Evolutionary conservation across 2,888 invertebrate species (phyloP).

Genomic region (Pardosa pseudoannulata): DNA sequence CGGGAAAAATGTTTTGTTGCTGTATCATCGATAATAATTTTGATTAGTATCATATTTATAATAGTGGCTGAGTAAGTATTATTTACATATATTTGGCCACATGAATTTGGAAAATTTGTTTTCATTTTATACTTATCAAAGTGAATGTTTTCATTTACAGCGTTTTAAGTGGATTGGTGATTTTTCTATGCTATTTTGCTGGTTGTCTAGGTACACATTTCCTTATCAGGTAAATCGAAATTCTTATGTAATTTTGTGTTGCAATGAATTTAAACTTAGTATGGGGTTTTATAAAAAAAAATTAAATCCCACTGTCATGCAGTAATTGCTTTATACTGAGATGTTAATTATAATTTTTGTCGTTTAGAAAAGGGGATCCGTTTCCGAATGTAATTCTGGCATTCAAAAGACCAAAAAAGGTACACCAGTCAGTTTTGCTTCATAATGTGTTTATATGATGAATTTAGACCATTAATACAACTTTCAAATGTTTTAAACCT

Average conservation of each 20-base stretch:
- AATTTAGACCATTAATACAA: no score
- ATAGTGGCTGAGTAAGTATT: slow-evolving; percentile 16
- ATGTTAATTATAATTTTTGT: not conserved
- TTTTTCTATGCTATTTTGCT: slow-evolving; percentile 40
- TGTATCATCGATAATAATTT: slow-evolving; percentile 30
- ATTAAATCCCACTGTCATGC: no score
- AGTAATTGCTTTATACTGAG: no score
- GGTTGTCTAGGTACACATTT: slow-evolving; percentile 57
- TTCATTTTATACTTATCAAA: not conserved
- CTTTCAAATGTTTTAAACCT: no score
- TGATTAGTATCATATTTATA: slow-evolving; percentile 23
- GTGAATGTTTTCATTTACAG: slow-evolving; percentile 16
- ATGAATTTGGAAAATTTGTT: not conserved
- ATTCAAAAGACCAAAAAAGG: slow-evolving; percentile 54
- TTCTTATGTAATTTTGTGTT: no score
- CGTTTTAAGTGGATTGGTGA: slow-evolving; percentile 36
- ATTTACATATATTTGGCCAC: not conserved
- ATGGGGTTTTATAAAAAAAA: no score
- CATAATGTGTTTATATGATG: no score
- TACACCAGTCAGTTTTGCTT: no score
- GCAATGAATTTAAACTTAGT: no score
- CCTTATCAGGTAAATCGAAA: slow-evolving; percentile 33
- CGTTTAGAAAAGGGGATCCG: slow-evolving; percentile 41
- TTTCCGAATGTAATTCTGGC: slow-evolving; percentile 54
- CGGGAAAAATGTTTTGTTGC: slow-evolving; percentile 44